phyloP scores from a whole-genome alignment of 2,797 vertebrate genomes.

The Pampus argenteus region DNA sequence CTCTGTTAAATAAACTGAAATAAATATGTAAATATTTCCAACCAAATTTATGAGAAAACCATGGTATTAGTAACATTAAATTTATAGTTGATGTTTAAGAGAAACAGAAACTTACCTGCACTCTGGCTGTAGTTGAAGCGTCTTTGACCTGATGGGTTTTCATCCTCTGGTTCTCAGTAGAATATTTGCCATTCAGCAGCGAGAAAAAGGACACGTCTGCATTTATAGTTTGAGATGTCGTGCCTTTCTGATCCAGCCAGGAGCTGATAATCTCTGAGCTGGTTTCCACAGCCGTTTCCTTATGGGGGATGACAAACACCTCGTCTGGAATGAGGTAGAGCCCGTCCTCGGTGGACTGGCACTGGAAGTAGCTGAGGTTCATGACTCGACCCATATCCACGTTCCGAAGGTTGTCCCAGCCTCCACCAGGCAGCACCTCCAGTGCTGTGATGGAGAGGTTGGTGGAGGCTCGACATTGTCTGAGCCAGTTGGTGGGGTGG shows the following conservation, averaged over 20 bases:
- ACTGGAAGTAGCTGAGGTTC: conserved; percentile 86
- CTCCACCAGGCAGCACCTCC: conserved; percentile 92
- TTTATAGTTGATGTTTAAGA: no score
- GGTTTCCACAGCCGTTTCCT: conserved; percentile 89
- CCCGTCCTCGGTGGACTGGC: conserved; percentile 90
- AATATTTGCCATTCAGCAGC: conserved; percentile 89
- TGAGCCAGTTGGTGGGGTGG: conserved; percentile 79
- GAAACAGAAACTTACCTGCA: conserved; percentile 82
- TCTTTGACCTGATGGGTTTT: conserved; percentile 91
- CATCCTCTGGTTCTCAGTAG: conserved; percentile 84
- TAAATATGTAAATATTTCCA: neutral
- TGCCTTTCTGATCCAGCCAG: conserved; percentile 89
- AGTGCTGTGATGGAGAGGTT: conserved; percentile 81
- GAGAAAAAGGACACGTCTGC: conserved; percentile 82
- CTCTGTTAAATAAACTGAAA: no score
- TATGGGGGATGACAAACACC: conserved; percentile 89
- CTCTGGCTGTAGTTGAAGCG: conserved; percentile 84
- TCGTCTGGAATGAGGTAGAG: conserved; percentile 91
- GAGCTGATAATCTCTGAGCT: conserved; percentile 90
- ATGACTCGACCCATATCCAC: conserved; percentile 91
- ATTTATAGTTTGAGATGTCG: conserved; percentile 86
- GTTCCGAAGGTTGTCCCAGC: conserved; percentile 95
- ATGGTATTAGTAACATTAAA: neutral
- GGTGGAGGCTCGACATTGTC: conserved; percentile 77
- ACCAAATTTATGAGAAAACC: neutral